Base-by-base conservation (phyloP, 2,113 vertebrate species). In the Hemichromis elongatus region DNA sequence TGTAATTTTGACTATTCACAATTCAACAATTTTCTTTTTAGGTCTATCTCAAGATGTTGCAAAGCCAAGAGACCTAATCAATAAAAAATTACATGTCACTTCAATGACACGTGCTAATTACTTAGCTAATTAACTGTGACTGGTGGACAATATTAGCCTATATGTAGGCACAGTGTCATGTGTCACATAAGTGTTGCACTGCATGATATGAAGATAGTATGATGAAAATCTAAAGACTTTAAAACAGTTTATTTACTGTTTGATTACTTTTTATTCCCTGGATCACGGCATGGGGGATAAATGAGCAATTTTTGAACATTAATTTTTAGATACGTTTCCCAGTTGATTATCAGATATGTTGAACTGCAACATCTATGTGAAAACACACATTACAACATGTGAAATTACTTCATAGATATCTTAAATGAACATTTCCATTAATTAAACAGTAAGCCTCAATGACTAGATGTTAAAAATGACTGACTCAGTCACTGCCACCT, bases 361-460 rank as follows among this genome's bases (percentile, higher is more conserved):
- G 55, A 57, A 57, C 26, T 14, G 6, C 28, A 16, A 7, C 4
- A 11, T 55, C 5, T 24, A 6, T 28, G 13, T 28, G 11, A 66
- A 66, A 66, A 37, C 35, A 66, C 12, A 14, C 35, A 14, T 40
- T 66, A 14, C 35, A 21, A 9, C 35, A 40, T 66, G 61, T 66
- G 19, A 66, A 37, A n/a, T 37, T 0, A 12, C 35, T 66, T 66
- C 35, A 21, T 10, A 37, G 59, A 63, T 14, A 63, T 7, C 10
- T 63, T 63, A 63, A 19, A 63, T 40, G 6, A 66, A 66, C 4
- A 66, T 40, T 40, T 66, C 19, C 11, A 66, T 66, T 30, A 30
- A 18, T 30, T 13, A 13, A 66, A 40, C 0, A 21, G 16, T 19
- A 5, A 6, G 10, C 59, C 33, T n/a, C 0, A 35, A 0, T 14